These are phyloP conservation scores for Gadus chalcogrammus DNA, from an alignment of 2,113 vertebrate genomes.

Conservation along the genomic window DNA sequence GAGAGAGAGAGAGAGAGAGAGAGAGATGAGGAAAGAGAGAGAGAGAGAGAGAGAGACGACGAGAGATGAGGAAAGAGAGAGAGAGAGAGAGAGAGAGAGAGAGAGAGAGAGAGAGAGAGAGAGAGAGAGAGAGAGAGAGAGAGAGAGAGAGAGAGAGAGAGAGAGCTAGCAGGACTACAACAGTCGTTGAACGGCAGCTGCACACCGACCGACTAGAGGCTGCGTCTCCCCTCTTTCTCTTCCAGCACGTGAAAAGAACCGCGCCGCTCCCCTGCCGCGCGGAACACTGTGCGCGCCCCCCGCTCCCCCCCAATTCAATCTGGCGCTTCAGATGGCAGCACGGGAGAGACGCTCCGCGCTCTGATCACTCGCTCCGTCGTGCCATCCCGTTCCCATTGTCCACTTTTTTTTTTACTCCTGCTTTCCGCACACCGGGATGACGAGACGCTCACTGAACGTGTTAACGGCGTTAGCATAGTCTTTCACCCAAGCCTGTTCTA, in stretches of 20 bases:
- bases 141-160: conserved; percentile 3
- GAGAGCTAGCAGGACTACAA: conserved; percentile 7
- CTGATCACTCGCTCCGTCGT: conserved; percentile 52
- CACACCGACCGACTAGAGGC: conserved; percentile 35
- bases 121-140: neutral
- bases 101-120: neutral
- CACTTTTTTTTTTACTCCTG: neutral
- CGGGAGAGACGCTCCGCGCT: conserved; percentile 60
- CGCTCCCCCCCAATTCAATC: conserved; percentile 35
- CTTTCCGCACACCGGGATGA: neutral
- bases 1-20: conserved; percentile 1
- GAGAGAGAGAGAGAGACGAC: neutral
- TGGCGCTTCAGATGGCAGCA: conserved; percentile 71
- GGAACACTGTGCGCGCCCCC: conserved; percentile 57
- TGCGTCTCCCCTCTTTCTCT: conserved; percentile 44
- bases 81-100: conserved; percentile 1
- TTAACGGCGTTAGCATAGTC: neutral
- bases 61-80: neutral
- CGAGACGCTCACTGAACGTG: neutral
- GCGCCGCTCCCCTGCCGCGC: conserved; percentile 68
- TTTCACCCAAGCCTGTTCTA: neutral
- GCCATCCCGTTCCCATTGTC: conserved; percentile 54
- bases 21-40: neutral
- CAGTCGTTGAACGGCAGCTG: conserved; percentile 55
- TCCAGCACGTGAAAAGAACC: conserved; percentile 61